phyloP scores from a whole-genome alignment of 2,113 vertebrate genomes.

The Chroicocephalus ridibundus region DNA sequence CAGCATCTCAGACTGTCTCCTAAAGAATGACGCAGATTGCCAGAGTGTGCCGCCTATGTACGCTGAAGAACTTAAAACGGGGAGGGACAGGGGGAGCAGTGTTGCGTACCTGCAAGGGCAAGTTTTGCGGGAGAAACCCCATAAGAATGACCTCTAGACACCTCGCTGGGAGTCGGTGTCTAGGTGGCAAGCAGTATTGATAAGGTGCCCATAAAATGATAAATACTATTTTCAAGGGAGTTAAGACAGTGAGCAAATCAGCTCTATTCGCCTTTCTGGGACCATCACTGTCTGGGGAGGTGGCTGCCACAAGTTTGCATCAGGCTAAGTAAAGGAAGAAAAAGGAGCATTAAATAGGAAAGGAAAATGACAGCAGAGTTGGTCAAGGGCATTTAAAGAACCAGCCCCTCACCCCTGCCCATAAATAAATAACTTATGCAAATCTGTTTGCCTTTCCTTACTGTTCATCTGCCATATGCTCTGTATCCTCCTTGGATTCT shows the following conservation, averaged over 20 bases:
- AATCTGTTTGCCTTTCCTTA: neutral
- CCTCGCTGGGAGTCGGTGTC: neutral
- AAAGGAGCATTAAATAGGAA: neutral
- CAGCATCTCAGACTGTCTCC: neutral
- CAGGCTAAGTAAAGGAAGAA: neutral
- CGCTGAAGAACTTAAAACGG: neutral
- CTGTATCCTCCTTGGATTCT: neutral
- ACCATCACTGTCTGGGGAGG: neutral
- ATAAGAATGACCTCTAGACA: neutral
- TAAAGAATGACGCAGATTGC: neutral
- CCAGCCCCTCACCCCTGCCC: too few relatives aligned
- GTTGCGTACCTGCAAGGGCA: neutral
- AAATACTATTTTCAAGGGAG: neutral
- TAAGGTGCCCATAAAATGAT: neutral
- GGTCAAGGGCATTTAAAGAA: neutral
- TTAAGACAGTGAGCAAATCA: neutral
- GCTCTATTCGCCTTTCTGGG: neutral
- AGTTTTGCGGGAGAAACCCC: neutral
- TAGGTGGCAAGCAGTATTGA: neutral
- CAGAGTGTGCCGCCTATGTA: neutral
- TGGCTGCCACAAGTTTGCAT: neutral
- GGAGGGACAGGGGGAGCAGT: accelerated
- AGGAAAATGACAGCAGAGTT: neutral
- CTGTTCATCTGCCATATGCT: neutral
- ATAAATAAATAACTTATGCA: neutral